A percentile compares a stretch with the other conserved stretches of the same genome.
Conservation (phyloP, 1,140 invertebrate genomes). For the Ladona fulva region DNA sequence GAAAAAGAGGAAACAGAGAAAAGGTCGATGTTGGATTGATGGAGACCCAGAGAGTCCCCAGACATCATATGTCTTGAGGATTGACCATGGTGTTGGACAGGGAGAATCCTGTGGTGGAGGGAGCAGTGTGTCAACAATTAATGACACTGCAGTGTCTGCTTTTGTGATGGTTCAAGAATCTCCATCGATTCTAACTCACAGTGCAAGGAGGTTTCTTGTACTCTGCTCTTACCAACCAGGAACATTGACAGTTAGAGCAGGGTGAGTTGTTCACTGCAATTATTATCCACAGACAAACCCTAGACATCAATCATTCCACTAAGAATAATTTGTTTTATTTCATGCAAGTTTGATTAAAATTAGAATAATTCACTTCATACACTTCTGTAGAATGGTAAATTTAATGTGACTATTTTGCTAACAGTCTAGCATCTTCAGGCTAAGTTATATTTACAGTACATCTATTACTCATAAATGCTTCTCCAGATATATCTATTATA, state of each 20-base stretch:
- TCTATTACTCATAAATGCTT: too few species aligned
- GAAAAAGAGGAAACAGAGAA: background rate
- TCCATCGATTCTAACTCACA: slow-evolving; percentile 67
- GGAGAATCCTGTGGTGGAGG: slow-evolving; percentile 53
- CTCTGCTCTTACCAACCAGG: slow-evolving; percentile 70
- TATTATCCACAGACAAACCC: too few species aligned
- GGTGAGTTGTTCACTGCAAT: slow-evolving; percentile 35
- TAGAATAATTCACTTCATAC: too few species aligned
- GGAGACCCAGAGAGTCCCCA: slow-evolving; percentile 46
- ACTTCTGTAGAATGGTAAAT: too few species aligned
- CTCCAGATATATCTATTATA: too few species aligned
- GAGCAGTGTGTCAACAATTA: slow-evolving; percentile 34
- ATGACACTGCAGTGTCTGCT: slow-evolving; percentile 61
- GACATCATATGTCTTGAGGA: slow-evolving; percentile 60
- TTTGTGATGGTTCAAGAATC: slow-evolving; percentile 75
- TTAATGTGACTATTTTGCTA: too few species aligned
- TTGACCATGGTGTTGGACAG: slow-evolving; percentile 50
- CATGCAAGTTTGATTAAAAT: too few species aligned
- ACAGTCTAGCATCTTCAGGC: too few species aligned
- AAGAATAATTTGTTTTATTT: too few species aligned
- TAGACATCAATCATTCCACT: too few species aligned
- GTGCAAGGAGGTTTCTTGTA: slow-evolving; percentile 65
- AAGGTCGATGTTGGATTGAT: slow-evolving; percentile 30
- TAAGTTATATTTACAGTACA: too few species aligned
- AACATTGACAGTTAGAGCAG: slow-evolving; percentile 64